Conservation (phyloP, 2,888 invertebrate genomes). For the Lottia gigantea region DNA sequence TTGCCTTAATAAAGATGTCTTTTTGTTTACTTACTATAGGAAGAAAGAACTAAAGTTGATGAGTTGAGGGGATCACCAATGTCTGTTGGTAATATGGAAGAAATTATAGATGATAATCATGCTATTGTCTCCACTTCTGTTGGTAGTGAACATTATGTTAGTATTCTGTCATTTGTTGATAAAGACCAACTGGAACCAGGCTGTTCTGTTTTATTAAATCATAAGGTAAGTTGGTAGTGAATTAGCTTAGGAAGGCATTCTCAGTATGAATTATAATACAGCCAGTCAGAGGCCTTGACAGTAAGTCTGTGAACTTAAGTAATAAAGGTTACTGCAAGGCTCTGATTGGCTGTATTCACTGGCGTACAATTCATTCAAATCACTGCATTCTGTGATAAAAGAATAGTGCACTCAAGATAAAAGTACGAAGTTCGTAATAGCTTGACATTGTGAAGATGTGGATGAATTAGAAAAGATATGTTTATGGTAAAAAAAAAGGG, state of each 20-base stretch:
- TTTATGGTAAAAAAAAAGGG: no score
- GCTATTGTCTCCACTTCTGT: constrained; percentile 99
- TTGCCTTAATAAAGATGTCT: background rate
- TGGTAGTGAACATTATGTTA: constrained; percentile 99
- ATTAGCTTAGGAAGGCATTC: background rate
- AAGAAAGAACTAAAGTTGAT: constrained; percentile 97
- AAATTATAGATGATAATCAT: constrained; percentile 99
- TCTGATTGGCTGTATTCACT: no score
- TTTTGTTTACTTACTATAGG: constrained; percentile 68
- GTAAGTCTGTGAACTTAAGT: no score
- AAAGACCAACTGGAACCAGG: constrained; percentile 99
- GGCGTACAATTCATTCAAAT: no score
- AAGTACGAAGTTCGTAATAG: no score
- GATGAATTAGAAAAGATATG: no score
- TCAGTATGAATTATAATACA: no score
- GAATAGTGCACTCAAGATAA: no score
- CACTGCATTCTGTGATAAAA: no score
- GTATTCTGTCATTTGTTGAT: constrained; percentile 98
- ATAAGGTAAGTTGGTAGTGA: constrained; percentile 77
- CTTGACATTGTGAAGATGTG: no score
- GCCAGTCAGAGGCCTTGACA: no score
- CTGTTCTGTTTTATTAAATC: constrained; percentile 96
- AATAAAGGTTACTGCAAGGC: no score
- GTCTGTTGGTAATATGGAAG: constrained; percentile 99
- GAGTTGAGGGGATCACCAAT: constrained; percentile 98